Conservation (phyloP, 2,888 invertebrate species). For the Galeruca laticollis region DNA sequence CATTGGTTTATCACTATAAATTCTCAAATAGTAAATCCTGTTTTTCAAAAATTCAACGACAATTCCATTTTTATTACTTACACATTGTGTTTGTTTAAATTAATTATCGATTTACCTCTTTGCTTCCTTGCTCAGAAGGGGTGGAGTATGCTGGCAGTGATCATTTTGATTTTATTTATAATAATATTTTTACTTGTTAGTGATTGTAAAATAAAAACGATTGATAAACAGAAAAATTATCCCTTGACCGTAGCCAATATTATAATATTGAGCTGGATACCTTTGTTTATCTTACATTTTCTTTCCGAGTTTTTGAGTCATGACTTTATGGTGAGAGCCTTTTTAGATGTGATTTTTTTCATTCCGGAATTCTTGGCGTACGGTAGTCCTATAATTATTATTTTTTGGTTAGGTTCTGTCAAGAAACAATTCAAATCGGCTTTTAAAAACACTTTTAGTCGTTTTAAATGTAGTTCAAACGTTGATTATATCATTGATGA, state of each 20-base stretch:
- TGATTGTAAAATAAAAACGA: neutral
- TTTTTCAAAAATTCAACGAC: constrained; percentile 5
- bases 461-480: neutral
- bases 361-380: neutral
- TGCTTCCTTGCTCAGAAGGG: neutral
- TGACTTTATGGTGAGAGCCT: neutral
- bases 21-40: constrained; percentile 8
- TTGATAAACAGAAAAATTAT: neutral
- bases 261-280: constrained; percentile 6
- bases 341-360: neutral
- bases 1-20: constrained; percentile 21
- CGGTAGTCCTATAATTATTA: neutral
- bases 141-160: neutral
- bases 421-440: neutral
- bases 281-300: neutral
- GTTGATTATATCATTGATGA: neutral
- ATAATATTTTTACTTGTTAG: constrained; percentile 11
- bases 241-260: constrained; percentile 1
- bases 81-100: neutral
- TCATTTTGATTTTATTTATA: neutral
- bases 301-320: neutral
- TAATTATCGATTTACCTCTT: neutral
- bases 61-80: neutral
- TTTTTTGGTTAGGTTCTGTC: neutral
- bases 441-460: neutral